These are phyloP conservation scores for Lithophane semibrunnea DNA, from an alignment of 2,888 invertebrate genomes.

Conservation along the genomic window DNA sequence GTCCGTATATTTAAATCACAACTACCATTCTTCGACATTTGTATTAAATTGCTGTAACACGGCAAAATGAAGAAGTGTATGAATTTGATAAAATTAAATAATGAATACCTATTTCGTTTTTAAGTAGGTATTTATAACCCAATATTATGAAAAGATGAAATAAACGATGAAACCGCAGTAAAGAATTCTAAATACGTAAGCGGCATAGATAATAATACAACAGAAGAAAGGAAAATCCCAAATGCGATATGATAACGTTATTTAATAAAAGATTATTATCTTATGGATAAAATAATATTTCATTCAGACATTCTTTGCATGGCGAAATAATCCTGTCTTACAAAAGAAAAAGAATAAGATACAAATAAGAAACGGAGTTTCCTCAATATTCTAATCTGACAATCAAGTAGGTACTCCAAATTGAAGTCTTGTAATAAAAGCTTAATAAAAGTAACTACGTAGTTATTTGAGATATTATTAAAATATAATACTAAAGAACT, in stretches of 20 bases:
- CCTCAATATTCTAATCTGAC: slow-evolving; percentile 34
- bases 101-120: no score
- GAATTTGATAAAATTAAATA: neutral
- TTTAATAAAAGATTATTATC: slow-evolving; percentile 21
- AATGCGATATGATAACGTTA: slow-evolving; percentile 5
- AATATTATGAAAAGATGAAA: neutral
- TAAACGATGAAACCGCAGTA: neutral
- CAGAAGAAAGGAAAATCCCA: slow-evolving; percentile 3
- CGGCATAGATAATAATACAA: neutral
- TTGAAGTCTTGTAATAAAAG: slow-evolving; percentile 32
- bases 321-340: slow-evolving; percentile 27
- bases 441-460: neutral
- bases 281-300: slow-evolving; percentile 29
- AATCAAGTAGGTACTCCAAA: slow-evolving; percentile 24
- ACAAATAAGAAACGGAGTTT: slow-evolving; percentile 18
- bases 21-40: neutral
- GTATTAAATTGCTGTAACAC: no score
- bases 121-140: no score
- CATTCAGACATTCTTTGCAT: slow-evolving; percentile 22
- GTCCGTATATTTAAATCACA: neutral
- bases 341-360: slow-evolving; percentile 30
- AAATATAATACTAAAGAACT: no score
- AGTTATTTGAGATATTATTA: neutral
- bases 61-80: no score
- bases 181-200: neutral